Evolutionary conservation across 2,113 vertebrate species (phyloP), one percentile per base, ranked within the genome.

Genomic region (Scopus umbretta): DNA sequence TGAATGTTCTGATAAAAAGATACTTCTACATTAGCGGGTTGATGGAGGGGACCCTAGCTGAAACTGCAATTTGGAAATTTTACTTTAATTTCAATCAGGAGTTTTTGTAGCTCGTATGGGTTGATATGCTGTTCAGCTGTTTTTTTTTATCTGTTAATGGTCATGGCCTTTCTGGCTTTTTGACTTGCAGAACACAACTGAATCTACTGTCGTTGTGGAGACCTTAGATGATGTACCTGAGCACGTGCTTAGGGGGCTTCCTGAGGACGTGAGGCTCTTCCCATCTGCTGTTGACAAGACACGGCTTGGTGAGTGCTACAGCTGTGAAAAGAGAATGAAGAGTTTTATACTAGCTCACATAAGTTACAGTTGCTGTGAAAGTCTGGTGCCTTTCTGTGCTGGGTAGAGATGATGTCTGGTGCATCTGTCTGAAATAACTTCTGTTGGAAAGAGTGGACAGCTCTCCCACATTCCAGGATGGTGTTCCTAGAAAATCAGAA

Each of bases 271-370:
- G 75, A 98, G 96, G 88, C 98, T 98, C 70, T 97, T 97, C 63
- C 98, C 98, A 3, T 98, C 98, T 73, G 98, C 98, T 43, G 98
- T 98, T 13, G 98, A 98, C 97, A 98, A 98, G 95, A 97, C 97
- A 49, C 97, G 98, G 34, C 97, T 98, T 7, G 98, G 98, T 98
- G 94, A 97, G 98, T 96, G 23, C 56, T 11, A 4, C n/a, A 67
- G 2, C 29, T 29, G 30, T 43, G 90, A 16, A 16, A 74, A 62
- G 75, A 43, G 21, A 49, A 38, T 2, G 27, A 27, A 21, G 42
- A 23, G 23, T 86, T 88, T 55, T 49, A 25, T 26, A 21, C 11
- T 3, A 49, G 11, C 20, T 92, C 45, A 11, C 34, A 15, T 5
- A 15, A 66, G 30, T 7, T 20, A 10, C 40, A 58, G 38, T 21